Base-by-base conservation (phyloP, 2,797 vertebrate genomes). In the Enteromius fasciolatus region DNA sequence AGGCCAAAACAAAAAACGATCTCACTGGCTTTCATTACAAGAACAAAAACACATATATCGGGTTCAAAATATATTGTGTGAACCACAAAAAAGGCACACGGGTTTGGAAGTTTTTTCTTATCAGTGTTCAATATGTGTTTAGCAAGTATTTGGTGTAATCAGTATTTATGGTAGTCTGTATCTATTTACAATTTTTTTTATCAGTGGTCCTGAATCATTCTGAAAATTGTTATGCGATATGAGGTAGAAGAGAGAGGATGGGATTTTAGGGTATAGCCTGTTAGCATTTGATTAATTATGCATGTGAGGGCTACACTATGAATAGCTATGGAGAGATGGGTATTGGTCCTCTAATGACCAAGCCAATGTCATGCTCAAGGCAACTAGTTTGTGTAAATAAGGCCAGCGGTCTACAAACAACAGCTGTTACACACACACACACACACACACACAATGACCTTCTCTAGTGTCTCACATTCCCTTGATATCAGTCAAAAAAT, bases 321-420 rank as follows among this genome's bases (percentile, higher is more conserved):
- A 94, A 94, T 94, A 95, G 93, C 69, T 82, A 25, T 85, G 83
- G 84, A 88, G 83, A 84, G 80, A 77, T 86, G 75, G 84, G 85
- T 81, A 73, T 86, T 82, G 86, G 81, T 89, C 86, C 82, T 86
- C 86, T 84, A 90, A 84, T 87, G 85, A 88, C 78, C 76, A 87
- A 86, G 77, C 31, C 83, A 89, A 90, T 90, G 88, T 77, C 84
- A 89, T 88, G 89, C 88, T 91, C 86, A 85, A 88, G 88, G 90
- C 86, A 87, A 89, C 81, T 88, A 80, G 59, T 89, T 94, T 95
- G 94, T 97, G 95, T 97, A 97, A 97, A 94, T 97, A 98, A 96
- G 89, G 92, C 92, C 94, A 94, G 92, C 92, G 94, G 93, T 96
- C 94, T 95, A 95, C 95, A 95, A 96, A 94, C 94, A 94, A 90